Conservation (phyloP, 2,113 vertebrate species). For the Scolopax mira region DNA sequence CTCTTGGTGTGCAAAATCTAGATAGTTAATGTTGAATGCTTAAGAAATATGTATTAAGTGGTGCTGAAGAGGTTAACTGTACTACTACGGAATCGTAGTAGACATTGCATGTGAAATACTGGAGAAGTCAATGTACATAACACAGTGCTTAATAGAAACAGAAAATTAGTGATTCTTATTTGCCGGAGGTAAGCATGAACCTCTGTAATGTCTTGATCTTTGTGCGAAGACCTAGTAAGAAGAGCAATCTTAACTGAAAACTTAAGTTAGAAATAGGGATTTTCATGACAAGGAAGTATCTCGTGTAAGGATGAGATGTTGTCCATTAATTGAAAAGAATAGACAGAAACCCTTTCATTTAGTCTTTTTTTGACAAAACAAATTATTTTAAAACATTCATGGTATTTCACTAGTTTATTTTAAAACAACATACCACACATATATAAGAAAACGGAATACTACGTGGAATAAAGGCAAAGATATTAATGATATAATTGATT, state of each 20-base stretch:
- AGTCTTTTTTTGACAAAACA: background rate
- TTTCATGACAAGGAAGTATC: conserved; percentile 42
- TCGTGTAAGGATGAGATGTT: conserved; percentile 19
- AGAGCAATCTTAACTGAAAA: conserved; percentile 32
- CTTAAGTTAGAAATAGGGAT: conserved; percentile 47
- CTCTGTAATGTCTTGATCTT: conserved; percentile 63
- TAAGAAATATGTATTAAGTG: background rate
- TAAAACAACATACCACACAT: background rate
- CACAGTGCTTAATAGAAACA: conserved; percentile 47
- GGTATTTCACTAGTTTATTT: background rate
- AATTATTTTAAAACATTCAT: background rate
- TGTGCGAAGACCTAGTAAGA: conserved; percentile 39
- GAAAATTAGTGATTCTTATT: conserved; percentile 60
- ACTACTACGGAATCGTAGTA: background rate
- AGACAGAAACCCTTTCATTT: conserved; percentile 15
- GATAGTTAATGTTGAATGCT: background rate
- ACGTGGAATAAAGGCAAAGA: background rate
- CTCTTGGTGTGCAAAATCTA: background rate
- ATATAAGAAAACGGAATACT: background rate
- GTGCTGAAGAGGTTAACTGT: conserved; percentile 10
- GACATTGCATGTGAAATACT: background rate
- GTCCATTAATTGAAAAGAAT: background rate
- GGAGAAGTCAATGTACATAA: conserved; percentile 17
- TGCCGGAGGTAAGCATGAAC: conserved; percentile 50
- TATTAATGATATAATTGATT: too few species aligned